These are phyloP conservation scores for Mobula hypostoma DNA, from an alignment of 2,113 vertebrate species.

Conservation along the genomic window DNA sequence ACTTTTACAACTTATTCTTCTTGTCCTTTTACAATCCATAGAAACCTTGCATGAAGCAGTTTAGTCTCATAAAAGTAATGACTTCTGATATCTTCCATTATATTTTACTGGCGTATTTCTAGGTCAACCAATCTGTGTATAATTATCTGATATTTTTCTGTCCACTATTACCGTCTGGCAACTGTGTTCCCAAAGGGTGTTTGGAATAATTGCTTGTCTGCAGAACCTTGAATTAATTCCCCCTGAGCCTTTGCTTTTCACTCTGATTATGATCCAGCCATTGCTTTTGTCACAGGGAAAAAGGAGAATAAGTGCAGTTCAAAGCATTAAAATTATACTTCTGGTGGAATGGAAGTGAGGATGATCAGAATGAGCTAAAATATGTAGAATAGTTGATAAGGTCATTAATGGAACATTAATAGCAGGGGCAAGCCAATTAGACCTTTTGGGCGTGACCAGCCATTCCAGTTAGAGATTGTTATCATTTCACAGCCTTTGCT, in stretches of 20 bases:
- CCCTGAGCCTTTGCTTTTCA: neutral
- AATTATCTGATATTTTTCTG: constrained; percentile 26
- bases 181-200: neutral
- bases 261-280: neutral
- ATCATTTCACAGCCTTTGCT: neutral
- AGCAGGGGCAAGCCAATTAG: neutral
- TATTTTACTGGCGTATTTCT: neutral
- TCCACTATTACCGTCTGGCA: constrained; percentile 31
- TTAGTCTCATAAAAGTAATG: neutral
- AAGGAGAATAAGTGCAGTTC: neutral
- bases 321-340: neutral
- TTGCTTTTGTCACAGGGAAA: neutral
- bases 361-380: neutral
- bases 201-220: constrained; percentile 34
- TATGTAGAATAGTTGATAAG: neutral
- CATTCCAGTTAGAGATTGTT: neutral
- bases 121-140: constrained; percentile 24
- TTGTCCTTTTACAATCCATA: neutral
- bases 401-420: neutral
- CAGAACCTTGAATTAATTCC: constrained; percentile 15
- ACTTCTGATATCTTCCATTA: neutral
- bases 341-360: neutral
- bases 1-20: neutral
- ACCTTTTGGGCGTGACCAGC: neutral
- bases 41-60: neutral